Conservation (phyloP, 2,797 vertebrate species). For the Clarias platycephalus region DNA sequence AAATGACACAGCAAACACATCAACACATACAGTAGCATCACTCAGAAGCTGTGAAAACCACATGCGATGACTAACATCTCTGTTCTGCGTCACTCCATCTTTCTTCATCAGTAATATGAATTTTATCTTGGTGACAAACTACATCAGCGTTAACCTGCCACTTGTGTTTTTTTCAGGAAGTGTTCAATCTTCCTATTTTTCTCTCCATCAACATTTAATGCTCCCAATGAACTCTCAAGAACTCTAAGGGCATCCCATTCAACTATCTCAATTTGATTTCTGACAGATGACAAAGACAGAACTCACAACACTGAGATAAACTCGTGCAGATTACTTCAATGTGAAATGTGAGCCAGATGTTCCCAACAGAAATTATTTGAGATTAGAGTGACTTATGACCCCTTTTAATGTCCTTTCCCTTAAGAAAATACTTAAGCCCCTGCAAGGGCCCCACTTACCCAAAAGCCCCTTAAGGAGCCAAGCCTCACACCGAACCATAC, state of each 20-base stretch:
- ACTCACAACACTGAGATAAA: background rate
- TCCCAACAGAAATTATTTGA: background rate
- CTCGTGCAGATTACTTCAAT: background rate
- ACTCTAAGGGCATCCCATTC: background rate
- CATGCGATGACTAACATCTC: background rate
- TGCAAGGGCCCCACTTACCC: slow-evolving; percentile 49
- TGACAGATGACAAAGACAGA: background rate
- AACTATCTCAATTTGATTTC: background rate
- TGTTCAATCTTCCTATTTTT: slow-evolving; percentile 8
- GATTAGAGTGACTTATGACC: background rate
- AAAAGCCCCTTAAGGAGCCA: slow-evolving; percentile 46
- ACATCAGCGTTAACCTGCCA: background rate
- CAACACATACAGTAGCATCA: slow-evolving; percentile 7
- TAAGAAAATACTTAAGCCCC: background rate
- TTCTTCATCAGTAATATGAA: background rate
- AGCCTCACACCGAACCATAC: slow-evolving; percentile 43
- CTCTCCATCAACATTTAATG: background rate
- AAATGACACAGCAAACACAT: background rate
- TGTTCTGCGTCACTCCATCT: slow-evolving; percentile 7
- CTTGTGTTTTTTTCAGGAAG: slow-evolving; percentile 21
- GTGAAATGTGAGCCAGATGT: slow-evolving; percentile 15
- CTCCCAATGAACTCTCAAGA: background rate
- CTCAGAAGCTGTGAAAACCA: slow-evolving; percentile 26
- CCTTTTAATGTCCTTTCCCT: background rate
- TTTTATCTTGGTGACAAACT: background rate